phyloP scores from a whole-genome alignment of 2,797 vertebrate genomes.

The Diplodus puntazzo region DNA sequence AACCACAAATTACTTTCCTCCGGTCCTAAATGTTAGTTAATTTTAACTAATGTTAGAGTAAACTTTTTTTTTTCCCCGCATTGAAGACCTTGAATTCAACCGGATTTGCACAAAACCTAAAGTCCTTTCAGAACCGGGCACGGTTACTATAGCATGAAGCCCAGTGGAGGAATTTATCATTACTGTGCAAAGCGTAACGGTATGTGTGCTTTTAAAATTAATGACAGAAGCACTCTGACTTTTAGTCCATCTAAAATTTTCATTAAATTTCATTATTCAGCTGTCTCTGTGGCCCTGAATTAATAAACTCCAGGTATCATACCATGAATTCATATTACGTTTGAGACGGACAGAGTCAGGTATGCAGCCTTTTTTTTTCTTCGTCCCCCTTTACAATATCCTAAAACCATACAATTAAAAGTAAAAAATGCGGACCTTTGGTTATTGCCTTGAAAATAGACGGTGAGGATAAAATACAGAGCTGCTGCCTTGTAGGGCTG shows the following conservation, averaged over 20 bases:
- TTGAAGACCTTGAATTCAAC: slow-evolving; percentile 49
- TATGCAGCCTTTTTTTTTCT: slow-evolving; percentile 18
- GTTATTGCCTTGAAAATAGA: slow-evolving; percentile 50
- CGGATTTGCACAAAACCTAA: slow-evolving; percentile 15
- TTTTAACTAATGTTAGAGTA: not conserved
- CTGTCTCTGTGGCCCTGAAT: slow-evolving; percentile 83
- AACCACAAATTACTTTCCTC: not conserved
- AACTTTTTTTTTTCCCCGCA: not conserved
- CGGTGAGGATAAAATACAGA: slow-evolving; percentile 27
- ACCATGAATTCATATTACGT: slow-evolving; percentile 81
- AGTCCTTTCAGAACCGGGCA: slow-evolving; percentile 6
- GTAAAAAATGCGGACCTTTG: slow-evolving; percentile 35
- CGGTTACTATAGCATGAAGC: slow-evolving; percentile 48
- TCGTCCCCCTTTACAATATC: slow-evolving; percentile 41
- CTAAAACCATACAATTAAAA: slow-evolving; percentile 71
- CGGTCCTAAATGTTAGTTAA: slow-evolving; percentile 3
- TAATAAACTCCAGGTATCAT: slow-evolving; percentile 81
- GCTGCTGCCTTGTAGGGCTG: not conserved
- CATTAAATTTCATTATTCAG: slow-evolving; percentile 86
- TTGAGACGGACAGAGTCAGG: slow-evolving; percentile 47
- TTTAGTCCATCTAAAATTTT: slow-evolving; percentile 85
- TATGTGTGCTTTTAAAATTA: slow-evolving; percentile 84
- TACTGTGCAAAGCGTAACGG: slow-evolving; percentile 64
- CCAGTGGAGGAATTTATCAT: slow-evolving; percentile 71
- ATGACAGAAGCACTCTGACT: slow-evolving; percentile 83